Evolutionary conservation across 2,113 vertebrate species (phyloP), one percentile per base, ranked within the genome.

Genomic region (Lasiurus borealis): DNA sequence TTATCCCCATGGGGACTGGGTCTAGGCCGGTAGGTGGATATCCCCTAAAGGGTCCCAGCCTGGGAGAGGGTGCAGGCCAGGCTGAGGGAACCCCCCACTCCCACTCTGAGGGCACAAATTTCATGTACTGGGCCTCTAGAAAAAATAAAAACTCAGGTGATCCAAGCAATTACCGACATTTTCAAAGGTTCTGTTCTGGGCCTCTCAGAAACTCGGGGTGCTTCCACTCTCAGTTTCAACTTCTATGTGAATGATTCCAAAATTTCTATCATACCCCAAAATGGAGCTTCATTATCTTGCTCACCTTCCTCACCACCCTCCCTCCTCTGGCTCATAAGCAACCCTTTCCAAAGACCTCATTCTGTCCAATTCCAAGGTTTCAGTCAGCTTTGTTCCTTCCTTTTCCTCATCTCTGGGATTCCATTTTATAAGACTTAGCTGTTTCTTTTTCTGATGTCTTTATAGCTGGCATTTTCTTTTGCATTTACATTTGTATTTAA

Each of bases 401-500:
- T 66, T 73, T 62, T 88, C 62, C 73, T 94, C 76, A 75, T 40
- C 21, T 78, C 69, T 82, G 27, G 27, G 48, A 93, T 66, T 95
- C 62, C 15, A 78, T 29, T 52, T 77, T 80, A 91, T 19, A 25
- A 85, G 21, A 31, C 11, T 80, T 80, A 59, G 50, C 44, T 9
- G 25, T 40, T 81, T 80, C 46, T 76, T 92, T 19, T 62, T 78
- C 27, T 92, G 44, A 95, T 81, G 8, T 68, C 46, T 81, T 83
- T 95, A 64, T 86, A 23, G 50, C 85, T 73, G 31, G 84, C 15
- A 81, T 71, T 96, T 83, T 72, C 31, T 77, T 90, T 85, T 78
- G 50, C 48, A 84, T 44, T 90, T 93, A 29, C 40, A 82, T 6
- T 88, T 87, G 46, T 48, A 95, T 89, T 88, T 91, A 89, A 84